Base-by-base conservation (phyloP, 2,888 invertebrate species). In the Agriopis aurantiaria region DNA sequence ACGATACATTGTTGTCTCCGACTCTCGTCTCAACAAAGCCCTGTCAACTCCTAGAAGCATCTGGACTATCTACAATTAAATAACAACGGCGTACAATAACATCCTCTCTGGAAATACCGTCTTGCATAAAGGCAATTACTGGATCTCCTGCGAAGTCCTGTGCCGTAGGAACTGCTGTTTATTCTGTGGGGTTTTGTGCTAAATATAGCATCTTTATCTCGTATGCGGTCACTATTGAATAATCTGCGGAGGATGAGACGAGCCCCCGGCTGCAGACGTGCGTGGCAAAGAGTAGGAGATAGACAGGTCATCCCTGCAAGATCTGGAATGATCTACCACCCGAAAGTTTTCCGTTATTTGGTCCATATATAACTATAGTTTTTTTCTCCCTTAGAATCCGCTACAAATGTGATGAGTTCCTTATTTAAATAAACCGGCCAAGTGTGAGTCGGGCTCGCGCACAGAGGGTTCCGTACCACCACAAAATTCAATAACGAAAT, bases 71-170 rank as follows among this genome's bases (percentile, higher is more conserved):
- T 43, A 53, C 17, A 64, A 53, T 61, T 48, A 69, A 43, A 46
- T 67, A 69, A 73, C 72, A 63, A 72, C 68, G 60, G 63, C 56
- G 59, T 59, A 69, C 64, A 68, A 43, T 74, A 75, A 76, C 70
- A 70, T 46, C 56, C 60, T 56, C 46, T 49, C 77, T 83, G 76
- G 71, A 82, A 80, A 81, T 81, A 75, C 80, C 72, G 75, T 70
- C 77, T 74, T 80, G 81, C 78, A 81, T 79, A 62, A 69, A 59
- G 69, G 71, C 84, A 79, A 84, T 85, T 81, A 82, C 80, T 49
- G 14, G 49, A 73, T 72, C 75, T 79, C 80, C 80, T 75, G 70
- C 66, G 57, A 43, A 63, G 77, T 74, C 74, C 73, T 68, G 65
- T 45, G 82, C 5, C 63, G 23, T 9, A 12, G 52, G 7, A 11